Conservation (phyloP, 2,113 vertebrate species). For the Scomber japonicus region DNA sequence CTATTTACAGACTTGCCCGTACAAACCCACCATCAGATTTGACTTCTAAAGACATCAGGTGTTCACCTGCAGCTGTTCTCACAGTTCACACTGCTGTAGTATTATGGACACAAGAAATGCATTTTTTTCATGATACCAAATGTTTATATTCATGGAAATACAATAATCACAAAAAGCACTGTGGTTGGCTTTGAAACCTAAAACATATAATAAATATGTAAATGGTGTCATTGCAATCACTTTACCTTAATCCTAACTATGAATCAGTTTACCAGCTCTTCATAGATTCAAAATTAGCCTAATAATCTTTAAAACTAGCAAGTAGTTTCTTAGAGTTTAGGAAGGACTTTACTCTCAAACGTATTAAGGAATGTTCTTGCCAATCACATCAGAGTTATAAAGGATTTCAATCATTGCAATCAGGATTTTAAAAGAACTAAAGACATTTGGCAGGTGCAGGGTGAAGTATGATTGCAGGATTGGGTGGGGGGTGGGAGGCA, state of each 20-base stretch:
- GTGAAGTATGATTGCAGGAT: not conserved
- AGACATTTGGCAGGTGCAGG: not conserved
- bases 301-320: no score
- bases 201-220: no score
- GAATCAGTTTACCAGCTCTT: no score
- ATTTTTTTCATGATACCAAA: not conserved
- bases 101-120: not conserved
- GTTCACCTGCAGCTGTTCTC: not conserved
- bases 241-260: no score
- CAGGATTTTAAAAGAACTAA: constrained; percentile 4
- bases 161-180: no score
- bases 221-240: no score
- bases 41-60: constrained; percentile 8
- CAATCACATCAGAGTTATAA: not conserved
- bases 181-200: no score
- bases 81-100: not conserved
- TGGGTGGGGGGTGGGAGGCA: no score
- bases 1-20: constrained; percentile 11
- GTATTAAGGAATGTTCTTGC: not conserved
- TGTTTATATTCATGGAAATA: not conserved
- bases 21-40: not conserved
- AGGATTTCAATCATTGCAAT: not conserved
- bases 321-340: no score
- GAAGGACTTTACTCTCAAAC: no score
- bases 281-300: no score